A percentile compares a stretch with the other conserved stretches of the same genome.
Conservation (phyloP, 1,140 invertebrate species). For the Scaptomyza hsui region DNA sequence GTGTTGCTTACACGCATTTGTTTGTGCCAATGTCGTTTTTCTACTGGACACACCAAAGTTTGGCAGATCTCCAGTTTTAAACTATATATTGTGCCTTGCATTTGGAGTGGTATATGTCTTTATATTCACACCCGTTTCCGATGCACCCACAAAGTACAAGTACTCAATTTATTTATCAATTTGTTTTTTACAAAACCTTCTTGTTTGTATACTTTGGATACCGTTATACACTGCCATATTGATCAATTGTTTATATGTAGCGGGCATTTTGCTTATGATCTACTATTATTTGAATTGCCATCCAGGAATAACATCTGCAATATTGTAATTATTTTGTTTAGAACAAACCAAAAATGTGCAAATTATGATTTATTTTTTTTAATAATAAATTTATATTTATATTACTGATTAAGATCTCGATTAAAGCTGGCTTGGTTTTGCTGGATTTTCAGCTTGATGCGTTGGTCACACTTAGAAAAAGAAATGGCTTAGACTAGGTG, state of each 20-base stretch:
- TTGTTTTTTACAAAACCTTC: conserved; percentile 49
- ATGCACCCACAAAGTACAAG: conserved; percentile 59
- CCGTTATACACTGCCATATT: conserved; percentile 32
- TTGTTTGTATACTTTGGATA: conserved; percentile 40
- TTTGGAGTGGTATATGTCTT: conserved; percentile 64
- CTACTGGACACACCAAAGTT: conserved; percentile 50
- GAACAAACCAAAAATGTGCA: too few relatives aligned
- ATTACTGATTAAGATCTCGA: neutral
- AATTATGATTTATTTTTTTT: too few relatives aligned
- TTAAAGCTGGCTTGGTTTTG: conserved; percentile 3
- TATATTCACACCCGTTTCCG: conserved; percentile 58
- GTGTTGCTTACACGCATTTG: conserved; percentile 29
- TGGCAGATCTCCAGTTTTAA: conserved; percentile 19
- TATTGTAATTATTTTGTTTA: neutral
- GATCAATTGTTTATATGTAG: conserved; percentile 45
- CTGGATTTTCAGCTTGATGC: conserved; percentile 5
- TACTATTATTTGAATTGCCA: conserved; percentile 58
- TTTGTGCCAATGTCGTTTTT: conserved; percentile 54
- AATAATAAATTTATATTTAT: too few relatives aligned
- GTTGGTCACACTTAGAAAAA: conserved; percentile 42
- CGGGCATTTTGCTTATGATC: conserved; percentile 46
- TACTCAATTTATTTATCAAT: conserved; percentile 50
- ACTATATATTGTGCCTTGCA: conserved; percentile 58
- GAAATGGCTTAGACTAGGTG: conserved; percentile 45
- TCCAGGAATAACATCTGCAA: conserved; percentile 45